Evolutionary conservation across 30 jellyfish, hydroid and myxozoan species (phyloP).

Genomic region (Hydra vulgaris): DNA sequence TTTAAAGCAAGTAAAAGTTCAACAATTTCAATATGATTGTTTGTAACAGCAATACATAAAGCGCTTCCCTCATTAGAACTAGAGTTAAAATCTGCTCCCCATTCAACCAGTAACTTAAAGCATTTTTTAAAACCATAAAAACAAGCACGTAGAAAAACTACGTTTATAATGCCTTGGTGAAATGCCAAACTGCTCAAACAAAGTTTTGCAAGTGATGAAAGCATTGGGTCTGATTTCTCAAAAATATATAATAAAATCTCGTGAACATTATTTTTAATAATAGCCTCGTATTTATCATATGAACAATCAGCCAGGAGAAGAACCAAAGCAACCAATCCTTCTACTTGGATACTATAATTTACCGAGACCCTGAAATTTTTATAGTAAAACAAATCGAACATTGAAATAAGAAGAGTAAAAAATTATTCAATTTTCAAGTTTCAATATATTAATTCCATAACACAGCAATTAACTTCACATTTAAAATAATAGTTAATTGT

Average conservation of each 20-base stretch:
- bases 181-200: constrained; percentile 33
- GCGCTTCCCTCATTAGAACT: constrained; percentile 34
- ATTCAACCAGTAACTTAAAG: constrained; percentile 47
- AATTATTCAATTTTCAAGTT: too few relatives aligned
- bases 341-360: constrained; percentile 46
- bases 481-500: too few relatives aligned
- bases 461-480: too few relatives aligned
- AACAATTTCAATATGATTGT: constrained; percentile 29
- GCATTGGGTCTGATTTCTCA: constrained; percentile 22
- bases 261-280: constrained; percentile 39
- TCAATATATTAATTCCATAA: too few relatives aligned
- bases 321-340: constrained; percentile 56
- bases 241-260: constrained; percentile 41
- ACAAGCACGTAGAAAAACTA: constrained; percentile 63
- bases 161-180: constrained; percentile 39
- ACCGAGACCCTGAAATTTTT: constrained; percentile 51
- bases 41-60: constrained; percentile 46
- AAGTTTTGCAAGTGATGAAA: constrained; percentile 41
- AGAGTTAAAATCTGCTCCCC: constrained; percentile 70
- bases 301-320: constrained; percentile 39
- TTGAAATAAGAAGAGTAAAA: constrained; percentile 18
- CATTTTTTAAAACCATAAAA: constrained; percentile 24
- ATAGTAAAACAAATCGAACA: constrained; percentile 32
- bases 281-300: constrained; percentile 19
- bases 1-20: constrained; percentile 39